Base-by-base conservation (phyloP, 2,888 invertebrate genomes). In the Petrolisthes manimaculis region DNA sequence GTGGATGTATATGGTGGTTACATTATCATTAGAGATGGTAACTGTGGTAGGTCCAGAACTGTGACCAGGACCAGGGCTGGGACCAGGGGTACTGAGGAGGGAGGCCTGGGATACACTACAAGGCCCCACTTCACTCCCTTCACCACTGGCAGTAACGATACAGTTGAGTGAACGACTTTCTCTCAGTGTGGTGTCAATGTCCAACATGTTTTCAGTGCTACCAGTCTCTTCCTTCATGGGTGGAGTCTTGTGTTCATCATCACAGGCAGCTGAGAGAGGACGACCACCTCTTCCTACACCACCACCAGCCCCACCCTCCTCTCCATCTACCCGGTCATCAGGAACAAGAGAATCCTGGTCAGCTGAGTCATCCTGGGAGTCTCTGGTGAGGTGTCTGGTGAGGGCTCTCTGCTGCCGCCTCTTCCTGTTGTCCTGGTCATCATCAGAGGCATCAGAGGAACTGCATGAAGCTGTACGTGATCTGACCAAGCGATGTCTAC, bases 391-490 rank as follows among this genome's bases (percentile, higher is more conserved):
- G 55, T 88, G 88, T n/a, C 88, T n/a, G n/a, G 80, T 96, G 94
- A 90, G 79, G 2, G 80, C 85, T 37, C 89, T 89, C 74, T 85
- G 88, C 82, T 90, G 78, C 78, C 91, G 90, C 9, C 91, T 96
- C 93, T 97, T 97, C 91, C 96, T 95, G 77, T 95, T 95, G 92
- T 97, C 97, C 92, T 97, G 97, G 89, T 94, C 94, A 54, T 94
- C 94, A 93, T 98, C 98, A 89, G 97, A 97, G 6, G 98, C 96
- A 93, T 98, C 98, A 0, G 98, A 98, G 84, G 97, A 98, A 92
- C 97, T 97, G 92, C 98, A 98, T 84, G 97, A 97, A 6, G 97
- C 96, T n/a, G 96, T 96, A 71, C 96, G 94, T 14, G 95, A 95
- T 92, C 96, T 96, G 91, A 95, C 95, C 92, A 96, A 95, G 93